phyloP scores from a whole-genome alignment of 2,113 vertebrate species.

The Thinocorus orbignyianus region DNA sequence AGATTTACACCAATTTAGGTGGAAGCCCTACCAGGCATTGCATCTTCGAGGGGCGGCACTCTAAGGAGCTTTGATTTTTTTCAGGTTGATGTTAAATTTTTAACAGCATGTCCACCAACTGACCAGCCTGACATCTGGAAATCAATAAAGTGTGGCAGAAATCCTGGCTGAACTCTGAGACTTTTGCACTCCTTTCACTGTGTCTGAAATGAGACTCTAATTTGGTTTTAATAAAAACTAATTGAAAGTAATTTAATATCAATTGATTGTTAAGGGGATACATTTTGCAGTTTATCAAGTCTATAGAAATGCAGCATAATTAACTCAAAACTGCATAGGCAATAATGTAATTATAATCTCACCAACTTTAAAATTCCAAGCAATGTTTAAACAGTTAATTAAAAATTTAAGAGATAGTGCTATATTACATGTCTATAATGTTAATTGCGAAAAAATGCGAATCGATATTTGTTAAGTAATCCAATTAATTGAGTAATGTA shows the following conservation, averaged over 20 bases:
- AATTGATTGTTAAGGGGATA: conserved; percentile 75
- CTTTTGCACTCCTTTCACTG: conserved; percentile 36
- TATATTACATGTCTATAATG: conserved; percentile 58
- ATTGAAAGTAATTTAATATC: conserved; percentile 75
- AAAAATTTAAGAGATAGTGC: conserved; percentile 68
- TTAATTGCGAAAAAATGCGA: conserved; percentile 52
- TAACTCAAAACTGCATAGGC: conserved; percentile 69
- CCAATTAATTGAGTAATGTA: conserved; percentile 49
- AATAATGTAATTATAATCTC: conserved; percentile 75
- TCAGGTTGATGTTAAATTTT: conserved; percentile 19
- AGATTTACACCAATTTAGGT: background rate
- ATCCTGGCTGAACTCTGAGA: background rate
- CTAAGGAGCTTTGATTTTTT: background rate
- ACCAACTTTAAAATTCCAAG: conserved; percentile 69
- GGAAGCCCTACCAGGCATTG: background rate
- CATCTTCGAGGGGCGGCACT: background rate
- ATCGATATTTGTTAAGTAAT: conserved; percentile 60
- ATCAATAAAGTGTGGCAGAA: conserved; percentile 33
- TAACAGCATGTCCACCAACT: conserved; percentile 23
- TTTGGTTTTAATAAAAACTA: conserved; percentile 77
- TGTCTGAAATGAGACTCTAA: conserved; percentile 63
- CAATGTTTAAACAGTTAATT: conserved; percentile 77
- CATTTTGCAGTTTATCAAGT: conserved; percentile 73
- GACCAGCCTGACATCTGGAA: conserved; percentile 32
- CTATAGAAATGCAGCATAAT: conserved; percentile 73